Evolutionary conservation across 2,888 invertebrate genomes (phyloP).

Genomic region (Drosophila paranaensis): DNA sequence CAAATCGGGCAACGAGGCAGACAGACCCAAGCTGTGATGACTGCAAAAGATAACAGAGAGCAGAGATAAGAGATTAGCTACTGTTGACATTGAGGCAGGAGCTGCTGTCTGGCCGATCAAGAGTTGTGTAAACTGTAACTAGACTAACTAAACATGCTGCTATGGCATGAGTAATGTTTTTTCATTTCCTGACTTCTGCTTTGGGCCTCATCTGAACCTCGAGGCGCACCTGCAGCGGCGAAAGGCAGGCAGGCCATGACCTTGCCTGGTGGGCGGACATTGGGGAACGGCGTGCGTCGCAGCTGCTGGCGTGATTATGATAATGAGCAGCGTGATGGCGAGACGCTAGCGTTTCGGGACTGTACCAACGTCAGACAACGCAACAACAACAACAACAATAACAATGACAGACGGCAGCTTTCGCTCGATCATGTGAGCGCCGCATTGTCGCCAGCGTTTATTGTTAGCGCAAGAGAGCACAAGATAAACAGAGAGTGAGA

Average conservation of each 20-base stretch:
- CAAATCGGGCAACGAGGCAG: conserved; percentile 84
- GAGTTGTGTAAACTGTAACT: neutral
- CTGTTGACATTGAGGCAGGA: neutral
- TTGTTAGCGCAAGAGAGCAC: conserved; percentile 44
- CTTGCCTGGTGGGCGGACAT: conserved; percentile 63
- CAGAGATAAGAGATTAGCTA: conserved; percentile 40
- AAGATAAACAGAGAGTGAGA: conserved; percentile 12
- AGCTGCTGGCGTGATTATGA: conserved; percentile 70
- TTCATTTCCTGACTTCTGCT: neutral
- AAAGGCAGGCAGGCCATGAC: conserved; percentile 59
- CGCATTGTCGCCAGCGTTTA: conserved; percentile 54
- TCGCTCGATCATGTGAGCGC: conserved; percentile 68
- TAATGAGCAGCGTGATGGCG: conserved; percentile 55
- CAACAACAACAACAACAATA: conserved; percentile 19
- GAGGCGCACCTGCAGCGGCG: conserved; percentile 41
- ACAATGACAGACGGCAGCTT: conserved; percentile 20
- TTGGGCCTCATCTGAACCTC: conserved; percentile 13
- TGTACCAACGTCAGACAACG: conserved; percentile 48
- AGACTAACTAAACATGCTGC: neutral
- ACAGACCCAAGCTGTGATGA: conserved; percentile 83
- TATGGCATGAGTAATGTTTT: neutral
- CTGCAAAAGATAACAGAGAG: conserved; percentile 65
- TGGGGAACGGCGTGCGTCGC: conserved; percentile 14
- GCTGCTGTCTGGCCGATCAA: neutral
- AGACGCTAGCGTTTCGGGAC: conserved; percentile 31